Evolutionary conservation across 37 sponge, comb jelly and placozoan genomes (phyloP).

Genomic region (Spongilla lacustris): DNA sequence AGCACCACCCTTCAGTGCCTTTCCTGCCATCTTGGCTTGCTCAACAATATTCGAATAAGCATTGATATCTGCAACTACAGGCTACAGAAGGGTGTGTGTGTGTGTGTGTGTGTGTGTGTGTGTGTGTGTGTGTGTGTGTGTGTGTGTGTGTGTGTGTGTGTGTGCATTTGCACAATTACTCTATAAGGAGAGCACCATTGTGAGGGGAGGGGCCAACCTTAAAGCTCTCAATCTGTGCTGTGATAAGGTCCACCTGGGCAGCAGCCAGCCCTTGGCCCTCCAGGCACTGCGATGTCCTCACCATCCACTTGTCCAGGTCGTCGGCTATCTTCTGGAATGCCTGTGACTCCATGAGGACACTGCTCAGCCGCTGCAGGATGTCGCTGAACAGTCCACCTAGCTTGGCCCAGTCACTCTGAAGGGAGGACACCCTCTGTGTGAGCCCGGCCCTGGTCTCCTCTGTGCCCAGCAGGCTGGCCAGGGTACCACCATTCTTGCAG

Average conservation of each 20-base stretch:
- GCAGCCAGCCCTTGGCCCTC: constrained; percentile 40
- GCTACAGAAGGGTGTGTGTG: constrained; percentile 9
- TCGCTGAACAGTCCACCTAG: constrained; percentile 40
- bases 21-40: constrained; percentile 45
- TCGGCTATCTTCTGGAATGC: constrained; percentile 12
- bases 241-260: constrained; percentile 45
- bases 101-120: background rate
- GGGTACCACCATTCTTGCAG: constrained; percentile 35
- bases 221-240: constrained; percentile 59
- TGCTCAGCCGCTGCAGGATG: constrained; percentile 33
- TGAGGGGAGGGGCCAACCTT: constrained; percentile 18
- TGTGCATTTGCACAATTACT: background rate
- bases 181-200: background rate
- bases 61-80: constrained; percentile 45
- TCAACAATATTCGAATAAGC: constrained; percentile 37
- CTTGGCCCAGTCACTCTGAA: constrained; percentile 52
- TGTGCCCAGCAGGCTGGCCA: constrained; percentile 29
- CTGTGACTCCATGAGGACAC: constrained; percentile 3
- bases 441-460: constrained; percentile 16
- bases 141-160: background rate
- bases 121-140: too few species aligned
- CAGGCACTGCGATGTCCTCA: constrained; percentile 8
- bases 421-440: constrained; percentile 11
- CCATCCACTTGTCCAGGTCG: constrained; percentile 67
- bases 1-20: constrained; percentile 33